Base-by-base conservation (phyloP, 2,888 invertebrate species). In the Calephelis perditalis region DNA sequence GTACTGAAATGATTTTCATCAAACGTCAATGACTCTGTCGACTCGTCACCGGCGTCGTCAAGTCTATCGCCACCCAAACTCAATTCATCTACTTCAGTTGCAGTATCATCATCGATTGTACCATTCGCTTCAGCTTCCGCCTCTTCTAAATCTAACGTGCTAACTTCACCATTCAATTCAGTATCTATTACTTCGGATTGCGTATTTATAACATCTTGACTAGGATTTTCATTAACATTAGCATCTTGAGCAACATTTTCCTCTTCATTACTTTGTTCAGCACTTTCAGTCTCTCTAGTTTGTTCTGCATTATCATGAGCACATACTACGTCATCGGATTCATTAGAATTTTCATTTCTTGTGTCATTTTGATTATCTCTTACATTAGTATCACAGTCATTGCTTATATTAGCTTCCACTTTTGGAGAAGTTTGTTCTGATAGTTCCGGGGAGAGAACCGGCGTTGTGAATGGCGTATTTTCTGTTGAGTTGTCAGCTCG, bases 1-100 rank as follows among this genome's bases (percentile, higher is more conserved):
- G 91, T 90, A 70, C 89, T 91, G 73, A 91, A 91, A 74, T 91
- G 90, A 71, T 90, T 91, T 77, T 91, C 90, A 70, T 91, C 89
- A 66, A 90, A 88, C 35, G 85, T 88, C 70, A 88, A 66, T n/a
- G 76, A 71, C 58, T 77, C 79, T 15, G 76, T 75, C 8, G 73
- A 73, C 45, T 75, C 79, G 11, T 65, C 66, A 10, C 65, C 67
- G 7, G 65, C 62, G 7, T 68, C 64, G 2, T 67, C 65, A 3
- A 65, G 63, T 59, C 63, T 63, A 26, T 67, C 68, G 47, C 67
- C 65, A n/a, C 65, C 63, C 60, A 65, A 65, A 36, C 63, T 63
- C 58, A 64, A 60, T 35, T 66, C 67, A 54, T 68, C 67, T 49
- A 68, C 67, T 43, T 71, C 69, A 7, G 64, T 69, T 52, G 64